These are phyloP conservation scores for Trachelus stipa DNA, from an alignment of 2,888 invertebrate species.

Conservation along the genomic window DNA sequence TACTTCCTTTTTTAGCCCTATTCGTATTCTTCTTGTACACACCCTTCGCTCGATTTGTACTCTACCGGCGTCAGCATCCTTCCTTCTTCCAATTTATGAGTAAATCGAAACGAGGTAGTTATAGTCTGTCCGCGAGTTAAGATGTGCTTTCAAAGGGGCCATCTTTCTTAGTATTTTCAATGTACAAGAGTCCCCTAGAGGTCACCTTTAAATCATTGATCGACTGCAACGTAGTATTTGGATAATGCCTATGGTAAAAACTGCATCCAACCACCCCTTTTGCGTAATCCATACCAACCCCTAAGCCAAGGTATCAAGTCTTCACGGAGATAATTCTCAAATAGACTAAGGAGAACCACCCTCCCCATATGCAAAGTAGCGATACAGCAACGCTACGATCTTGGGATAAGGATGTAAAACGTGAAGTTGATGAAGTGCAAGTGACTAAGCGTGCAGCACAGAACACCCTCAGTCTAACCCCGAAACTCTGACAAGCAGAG, in stretches of 20 bases:
- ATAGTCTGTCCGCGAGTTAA: neutral
- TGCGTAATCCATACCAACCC: neutral
- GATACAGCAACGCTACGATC: neutral
- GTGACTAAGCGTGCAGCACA: slow-evolving; percentile 6
- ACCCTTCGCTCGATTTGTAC: neutral
- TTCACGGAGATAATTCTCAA: neutral
- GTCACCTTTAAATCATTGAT: too few relatives aligned
- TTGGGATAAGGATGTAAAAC: neutral
- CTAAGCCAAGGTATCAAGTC: neutral
- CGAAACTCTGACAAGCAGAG: neutral
- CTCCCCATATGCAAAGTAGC: neutral
- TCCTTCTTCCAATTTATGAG: neutral
- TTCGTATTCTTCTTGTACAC: neutral
- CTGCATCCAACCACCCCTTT: neutral
- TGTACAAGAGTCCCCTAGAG: neutral
- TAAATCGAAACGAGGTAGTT: neutral
- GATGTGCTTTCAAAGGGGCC: neutral
- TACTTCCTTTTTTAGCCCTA: neutral
- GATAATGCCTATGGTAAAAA: neutral
- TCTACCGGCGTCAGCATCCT: neutral
- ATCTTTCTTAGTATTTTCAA: neutral
- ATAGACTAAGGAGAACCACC: neutral
- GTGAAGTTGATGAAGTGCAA: slow-evolving; percentile 10
- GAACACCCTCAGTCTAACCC: neutral
- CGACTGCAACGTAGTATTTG: neutral